Evolutionary conservation across 2,888 invertebrate genomes (phyloP).

Genomic region (Eurytoma adleriae): DNA sequence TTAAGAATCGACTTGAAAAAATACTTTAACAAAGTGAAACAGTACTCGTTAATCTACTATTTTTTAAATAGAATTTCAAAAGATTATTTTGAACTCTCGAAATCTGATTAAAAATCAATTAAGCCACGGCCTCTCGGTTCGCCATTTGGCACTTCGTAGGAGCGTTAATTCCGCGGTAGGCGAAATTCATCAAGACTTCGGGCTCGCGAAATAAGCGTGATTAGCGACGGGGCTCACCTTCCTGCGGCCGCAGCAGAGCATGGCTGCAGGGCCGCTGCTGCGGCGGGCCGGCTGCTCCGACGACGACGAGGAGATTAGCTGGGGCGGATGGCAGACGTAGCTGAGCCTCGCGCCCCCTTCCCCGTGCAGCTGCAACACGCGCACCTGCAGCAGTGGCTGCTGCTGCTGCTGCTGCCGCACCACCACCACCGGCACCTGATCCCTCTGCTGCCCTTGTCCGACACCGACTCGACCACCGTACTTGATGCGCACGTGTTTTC

Average conservation of each 20-base stretch:
- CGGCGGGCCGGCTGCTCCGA: conserved; percentile 77
- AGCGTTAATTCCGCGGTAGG: too few species aligned
- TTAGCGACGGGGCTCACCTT: conserved; percentile 81
- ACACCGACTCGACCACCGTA: conserved; percentile 76
- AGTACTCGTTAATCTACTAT: too few species aligned
- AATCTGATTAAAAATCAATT: too few species aligned
- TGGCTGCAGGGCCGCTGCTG: conserved; percentile 86
- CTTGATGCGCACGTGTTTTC: conserved; percentile 77
- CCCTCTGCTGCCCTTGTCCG: conserved; percentile 73
- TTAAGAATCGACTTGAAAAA: too few species aligned
- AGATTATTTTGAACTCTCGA: too few species aligned
- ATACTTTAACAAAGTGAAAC: too few species aligned
- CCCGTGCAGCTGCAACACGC: conserved; percentile 75
- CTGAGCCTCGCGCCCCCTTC: conserved; percentile 70
- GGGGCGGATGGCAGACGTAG: conserved; percentile 69
- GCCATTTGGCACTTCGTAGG: too few species aligned
- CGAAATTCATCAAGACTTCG: too few species aligned
- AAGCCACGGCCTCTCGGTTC: too few species aligned
- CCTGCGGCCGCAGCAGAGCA: conserved; percentile 97
- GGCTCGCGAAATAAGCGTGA: too few species aligned
- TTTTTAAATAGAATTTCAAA: too few species aligned
- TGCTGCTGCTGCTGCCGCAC: conserved; percentile 74
- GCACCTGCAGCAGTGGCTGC: conserved; percentile 72
- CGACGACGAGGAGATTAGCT: conserved; percentile 65
- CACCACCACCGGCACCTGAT: conserved; percentile 71